These are phyloP conservation scores for Rhadina sibilatrix DNA, from an alignment of 2,113 vertebrate species.

Conservation along the genomic window DNA sequence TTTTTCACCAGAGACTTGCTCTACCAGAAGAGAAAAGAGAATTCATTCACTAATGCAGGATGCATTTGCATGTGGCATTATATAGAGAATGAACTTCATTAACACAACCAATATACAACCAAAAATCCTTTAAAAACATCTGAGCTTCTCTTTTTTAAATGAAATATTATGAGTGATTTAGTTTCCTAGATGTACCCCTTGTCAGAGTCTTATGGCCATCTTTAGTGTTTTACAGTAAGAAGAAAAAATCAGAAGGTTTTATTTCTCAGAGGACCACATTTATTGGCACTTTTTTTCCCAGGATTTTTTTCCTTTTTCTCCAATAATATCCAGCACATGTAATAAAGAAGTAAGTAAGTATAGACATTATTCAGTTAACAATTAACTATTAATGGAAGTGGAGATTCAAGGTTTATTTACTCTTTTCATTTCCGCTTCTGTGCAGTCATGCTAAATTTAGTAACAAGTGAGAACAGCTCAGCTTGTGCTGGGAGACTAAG, in stretches of 20 bases:
- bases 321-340: slow-evolving; percentile 43
- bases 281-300: neutral
- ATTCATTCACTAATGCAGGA: slow-evolving; percentile 34
- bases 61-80: slow-evolving; percentile 25
- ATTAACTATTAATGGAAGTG: slow-evolving; percentile 55
- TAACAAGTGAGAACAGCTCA: neutral
- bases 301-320: neutral
- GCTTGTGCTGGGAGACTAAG: neutral
- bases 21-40: neutral
- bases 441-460: slow-evolving; percentile 17
- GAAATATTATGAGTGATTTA: slow-evolving; percentile 51
- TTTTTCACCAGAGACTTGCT: neutral
- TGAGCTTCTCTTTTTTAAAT: neutral
- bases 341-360: slow-evolving; percentile 28
- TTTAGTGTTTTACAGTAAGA: slow-evolving; percentile 9
- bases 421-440: slow-evolving; percentile 6
- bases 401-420: slow-evolving; percentile 38
- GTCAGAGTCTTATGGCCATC: neutral
- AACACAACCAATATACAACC: neutral
- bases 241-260: slow-evolving; percentile 28
- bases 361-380: slow-evolving; percentile 27
- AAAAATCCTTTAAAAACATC: slow-evolving; percentile 3
- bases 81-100: slow-evolving; percentile 10
- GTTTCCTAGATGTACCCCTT: neutral
- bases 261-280: slow-evolving; percentile 5